Percentiles rank a stretch among this genome's conserved stretches.
Conservation (phyloP, 2,888 invertebrate species). For the Aromia moschata region DNA sequence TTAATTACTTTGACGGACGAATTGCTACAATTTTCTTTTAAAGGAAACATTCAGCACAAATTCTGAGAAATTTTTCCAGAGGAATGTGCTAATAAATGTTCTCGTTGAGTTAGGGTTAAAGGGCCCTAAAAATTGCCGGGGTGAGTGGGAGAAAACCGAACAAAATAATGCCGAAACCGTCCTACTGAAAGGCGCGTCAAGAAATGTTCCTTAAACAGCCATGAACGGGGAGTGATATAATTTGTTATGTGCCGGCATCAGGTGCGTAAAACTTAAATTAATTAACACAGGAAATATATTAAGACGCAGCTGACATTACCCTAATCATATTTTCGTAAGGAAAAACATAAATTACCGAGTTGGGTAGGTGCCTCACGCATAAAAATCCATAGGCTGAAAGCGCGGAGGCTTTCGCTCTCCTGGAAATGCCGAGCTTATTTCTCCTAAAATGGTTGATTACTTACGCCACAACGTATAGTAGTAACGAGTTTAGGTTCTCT, state of each 20-base stretch:
- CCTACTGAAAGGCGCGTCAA: slow-evolving; percentile 7
- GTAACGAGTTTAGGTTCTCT: too few species aligned
- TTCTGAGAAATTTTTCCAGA: too few species aligned
- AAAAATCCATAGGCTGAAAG: background rate
- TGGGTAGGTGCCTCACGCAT: background rate
- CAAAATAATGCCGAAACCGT: slow-evolving; percentile 1
- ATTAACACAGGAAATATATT: slow-evolving; percentile 26
- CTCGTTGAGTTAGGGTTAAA: background rate
- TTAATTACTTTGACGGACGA: too few species aligned
- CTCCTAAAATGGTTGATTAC: too few species aligned
- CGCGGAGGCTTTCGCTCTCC: too few species aligned
- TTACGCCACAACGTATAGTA: too few species aligned
- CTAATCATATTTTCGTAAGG: slow-evolving; percentile 28
- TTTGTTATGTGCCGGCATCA: slow-evolving; percentile 28
- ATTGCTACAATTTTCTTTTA: too few species aligned
- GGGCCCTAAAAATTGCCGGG: background rate
- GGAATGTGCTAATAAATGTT: background rate
- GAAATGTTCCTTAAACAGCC: background rate
- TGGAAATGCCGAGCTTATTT: too few species aligned
- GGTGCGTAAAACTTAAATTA: slow-evolving; percentile 33
- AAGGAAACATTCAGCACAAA: too few species aligned
- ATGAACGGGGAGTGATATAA: slow-evolving; percentile 13
- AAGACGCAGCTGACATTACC: slow-evolving; percentile 31
- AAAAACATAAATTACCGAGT: slow-evolving; percentile 26
- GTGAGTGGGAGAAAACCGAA: background rate